These are phyloP conservation scores for Epsilonema sp. DNA, from an alignment of 2,888 invertebrate species.

Conservation along the genomic window DNA sequence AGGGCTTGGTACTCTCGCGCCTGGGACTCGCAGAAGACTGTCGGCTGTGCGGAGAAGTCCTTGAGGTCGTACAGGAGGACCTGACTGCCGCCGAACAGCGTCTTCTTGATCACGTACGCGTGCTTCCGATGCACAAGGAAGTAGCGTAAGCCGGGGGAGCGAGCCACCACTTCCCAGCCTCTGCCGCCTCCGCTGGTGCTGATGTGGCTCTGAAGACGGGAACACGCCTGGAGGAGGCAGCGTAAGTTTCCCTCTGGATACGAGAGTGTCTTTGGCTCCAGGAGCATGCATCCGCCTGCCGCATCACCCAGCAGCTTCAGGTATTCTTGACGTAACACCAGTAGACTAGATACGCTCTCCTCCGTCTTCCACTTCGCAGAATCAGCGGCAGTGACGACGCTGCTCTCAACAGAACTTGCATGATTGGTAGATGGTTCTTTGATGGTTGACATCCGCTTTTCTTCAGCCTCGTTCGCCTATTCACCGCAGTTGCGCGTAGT, in stretches of 20 bases:
- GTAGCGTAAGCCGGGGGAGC: background rate
- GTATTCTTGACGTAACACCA: too few relatives aligned
- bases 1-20: background rate
- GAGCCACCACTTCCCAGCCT: constrained; percentile 4
- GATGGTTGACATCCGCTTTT: background rate
- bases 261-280: background rate
- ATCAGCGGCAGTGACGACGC: too few relatives aligned
- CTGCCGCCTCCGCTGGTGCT: background rate
- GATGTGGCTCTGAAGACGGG: background rate
- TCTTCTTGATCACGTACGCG: background rate
- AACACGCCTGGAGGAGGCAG: background rate
- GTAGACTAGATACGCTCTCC: too few relatives aligned
- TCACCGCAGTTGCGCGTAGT: background rate
- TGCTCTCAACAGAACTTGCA: too few relatives aligned
- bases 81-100: background rate
- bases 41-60: background rate
- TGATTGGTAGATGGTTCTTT: too few relatives aligned
- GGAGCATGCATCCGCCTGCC: background rate
- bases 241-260: constrained; percentile 4
- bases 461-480: background rate
- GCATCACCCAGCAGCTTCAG: background rate
- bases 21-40: background rate
- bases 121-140: background rate
- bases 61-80: background rate
- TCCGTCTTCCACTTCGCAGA: too few relatives aligned